Evolutionary conservation across 2,113 vertebrate species (phyloP).

Genomic region (Ophthalmolycus amberensis): DNA sequence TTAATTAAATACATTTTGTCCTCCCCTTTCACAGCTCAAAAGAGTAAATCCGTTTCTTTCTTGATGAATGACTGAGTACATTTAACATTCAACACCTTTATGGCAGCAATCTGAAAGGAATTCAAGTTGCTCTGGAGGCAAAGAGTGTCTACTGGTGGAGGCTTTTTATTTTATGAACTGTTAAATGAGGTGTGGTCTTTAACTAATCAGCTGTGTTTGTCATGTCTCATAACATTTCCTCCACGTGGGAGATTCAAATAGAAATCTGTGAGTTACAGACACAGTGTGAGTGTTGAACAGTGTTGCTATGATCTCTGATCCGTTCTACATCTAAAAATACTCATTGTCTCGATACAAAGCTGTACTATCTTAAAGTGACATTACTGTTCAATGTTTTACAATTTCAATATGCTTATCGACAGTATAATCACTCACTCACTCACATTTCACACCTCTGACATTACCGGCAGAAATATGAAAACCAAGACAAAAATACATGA

Average conservation of each 20-base stretch:
- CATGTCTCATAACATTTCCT: conserved; percentile 1
- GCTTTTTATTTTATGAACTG: background rate
- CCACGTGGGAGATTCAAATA: background rate
- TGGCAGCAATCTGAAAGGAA: background rate
- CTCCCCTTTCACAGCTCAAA: background rate
- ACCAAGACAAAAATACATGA: background rate
- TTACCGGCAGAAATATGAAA: background rate
- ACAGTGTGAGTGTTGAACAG: background rate
- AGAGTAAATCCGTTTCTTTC: background rate
- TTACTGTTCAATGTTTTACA: background rate
- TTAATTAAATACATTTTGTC: background rate
- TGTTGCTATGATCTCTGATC: conserved; percentile 25
- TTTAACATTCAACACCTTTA: background rate
- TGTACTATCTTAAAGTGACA: background rate
- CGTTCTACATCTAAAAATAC: conserved; percentile 20
- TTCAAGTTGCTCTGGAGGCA: background rate
- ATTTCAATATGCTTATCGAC: background rate
- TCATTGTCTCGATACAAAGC: background rate
- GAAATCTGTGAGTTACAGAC: conserved; percentile 8
- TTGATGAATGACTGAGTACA: background rate
- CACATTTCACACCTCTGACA: background rate
- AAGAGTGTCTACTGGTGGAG: background rate
- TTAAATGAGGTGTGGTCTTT: background rate
- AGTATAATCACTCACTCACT: conserved; percentile 2
- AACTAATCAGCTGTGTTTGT: background rate